Conservation (phyloP, 2,888 invertebrate species). For the Drosophila nr. perissopoda region DNA sequence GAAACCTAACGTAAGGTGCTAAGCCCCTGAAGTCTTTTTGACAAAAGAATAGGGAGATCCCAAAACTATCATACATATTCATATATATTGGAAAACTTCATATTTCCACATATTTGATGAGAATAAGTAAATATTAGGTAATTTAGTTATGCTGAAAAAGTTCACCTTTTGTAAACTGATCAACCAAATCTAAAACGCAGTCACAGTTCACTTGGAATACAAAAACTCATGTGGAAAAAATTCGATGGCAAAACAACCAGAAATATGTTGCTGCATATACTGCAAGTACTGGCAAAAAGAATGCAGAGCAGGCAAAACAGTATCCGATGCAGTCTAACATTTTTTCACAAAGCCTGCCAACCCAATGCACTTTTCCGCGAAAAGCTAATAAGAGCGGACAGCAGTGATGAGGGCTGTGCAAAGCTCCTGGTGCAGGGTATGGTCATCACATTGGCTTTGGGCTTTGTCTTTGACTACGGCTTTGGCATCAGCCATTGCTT, state of each 20-base stretch:
- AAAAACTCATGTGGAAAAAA: neutral
- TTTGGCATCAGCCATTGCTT: slow-evolving; percentile 22
- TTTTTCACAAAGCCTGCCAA: slow-evolving; percentile 60
- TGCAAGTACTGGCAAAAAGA: slow-evolving; percentile 49
- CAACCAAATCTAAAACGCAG: slow-evolving; percentile 14
- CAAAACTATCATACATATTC: neutral
- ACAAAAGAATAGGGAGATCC: neutral
- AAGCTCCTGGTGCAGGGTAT: neutral
- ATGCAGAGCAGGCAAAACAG: slow-evolving; percentile 14
- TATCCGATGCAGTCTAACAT: slow-evolving; percentile 41
- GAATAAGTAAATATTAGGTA: neutral
- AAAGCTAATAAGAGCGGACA: slow-evolving; percentile 49
- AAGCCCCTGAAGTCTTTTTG: neutral
- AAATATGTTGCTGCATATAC: slow-evolving; percentile 41
- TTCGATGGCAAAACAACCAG: neutral
- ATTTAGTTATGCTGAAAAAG: neutral
- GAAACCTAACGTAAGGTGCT: neutral
- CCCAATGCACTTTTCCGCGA: slow-evolving; percentile 61
- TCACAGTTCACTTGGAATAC: slow-evolving; percentile 2
- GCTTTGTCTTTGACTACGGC: slow-evolving; percentile 7
- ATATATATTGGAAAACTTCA: neutral
- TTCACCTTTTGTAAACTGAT: neutral
- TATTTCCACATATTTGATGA: neutral
- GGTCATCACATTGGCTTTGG: slow-evolving; percentile 19
- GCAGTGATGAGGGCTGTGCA: slow-evolving; percentile 6